phyloP scores from a whole-genome alignment of 2,797 vertebrate species.

The Sparus aurata region DNA sequence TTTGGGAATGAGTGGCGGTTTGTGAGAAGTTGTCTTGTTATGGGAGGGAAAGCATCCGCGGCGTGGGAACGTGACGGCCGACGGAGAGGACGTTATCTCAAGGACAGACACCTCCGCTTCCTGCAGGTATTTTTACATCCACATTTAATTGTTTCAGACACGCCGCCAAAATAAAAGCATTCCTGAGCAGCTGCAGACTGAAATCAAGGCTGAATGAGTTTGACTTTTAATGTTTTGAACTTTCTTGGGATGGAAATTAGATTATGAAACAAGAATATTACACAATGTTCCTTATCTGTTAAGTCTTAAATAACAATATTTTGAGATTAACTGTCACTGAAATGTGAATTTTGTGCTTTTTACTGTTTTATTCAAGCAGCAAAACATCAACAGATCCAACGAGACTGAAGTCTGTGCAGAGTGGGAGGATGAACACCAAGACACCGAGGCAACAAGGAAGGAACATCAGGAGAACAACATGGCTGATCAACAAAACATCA shows the following conservation, averaged over 20 bases:
- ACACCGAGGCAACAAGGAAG: no score
- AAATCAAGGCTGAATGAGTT: background rate
- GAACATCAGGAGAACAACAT: no score
- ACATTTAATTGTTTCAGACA: background rate
- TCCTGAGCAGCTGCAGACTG: background rate
- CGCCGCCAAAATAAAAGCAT: conserved; percentile 26
- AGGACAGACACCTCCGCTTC: conserved; percentile 9
- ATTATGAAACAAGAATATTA: background rate
- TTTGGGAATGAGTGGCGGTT: conserved; percentile 12
- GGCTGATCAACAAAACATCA: no score
- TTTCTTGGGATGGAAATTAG: no score
- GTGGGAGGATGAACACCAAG: no score
- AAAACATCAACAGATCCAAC: background rate
- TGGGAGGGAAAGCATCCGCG: conserved; percentile 34
- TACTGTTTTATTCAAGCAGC: background rate
- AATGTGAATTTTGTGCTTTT: background rate
- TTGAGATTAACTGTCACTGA: no score
- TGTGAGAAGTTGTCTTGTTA: conserved; percentile 52
- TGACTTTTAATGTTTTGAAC: background rate
- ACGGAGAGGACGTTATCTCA: conserved; percentile 22
- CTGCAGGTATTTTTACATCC: background rate
- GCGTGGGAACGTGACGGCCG: conserved; percentile 36
- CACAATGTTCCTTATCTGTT: background rate
- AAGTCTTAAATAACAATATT: no score
- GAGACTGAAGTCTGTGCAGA: no score